These are phyloP conservation scores for Phylloscopus collybita DNA, from an alignment of 2,797 vertebrate genomes.

Conservation along the genomic window DNA sequence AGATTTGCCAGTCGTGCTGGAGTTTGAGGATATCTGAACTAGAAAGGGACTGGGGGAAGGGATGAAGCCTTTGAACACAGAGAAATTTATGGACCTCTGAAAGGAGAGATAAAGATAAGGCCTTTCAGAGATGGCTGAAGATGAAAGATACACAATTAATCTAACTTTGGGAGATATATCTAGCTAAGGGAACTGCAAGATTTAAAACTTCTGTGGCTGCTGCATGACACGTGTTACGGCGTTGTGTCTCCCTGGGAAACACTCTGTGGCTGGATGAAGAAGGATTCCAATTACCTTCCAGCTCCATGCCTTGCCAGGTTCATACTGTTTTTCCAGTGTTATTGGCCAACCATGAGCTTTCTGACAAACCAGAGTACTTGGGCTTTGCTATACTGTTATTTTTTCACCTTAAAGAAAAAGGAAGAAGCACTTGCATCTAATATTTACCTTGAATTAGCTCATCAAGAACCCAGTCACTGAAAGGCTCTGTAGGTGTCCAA, in stretches of 20 bases:
- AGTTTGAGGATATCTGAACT: constrained; percentile 29
- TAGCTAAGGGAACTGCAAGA: constrained; percentile 49
- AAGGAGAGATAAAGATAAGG: constrained; percentile 68
- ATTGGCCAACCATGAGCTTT: background rate
- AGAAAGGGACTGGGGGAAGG: constrained; percentile 22
- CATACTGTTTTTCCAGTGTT: background rate
- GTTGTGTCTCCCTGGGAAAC: constrained; percentile 21
- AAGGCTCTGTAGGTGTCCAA: background rate
- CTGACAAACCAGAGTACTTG: background rate
- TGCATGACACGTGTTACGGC: constrained; percentile 11
- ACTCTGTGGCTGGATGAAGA: constrained; percentile 11
- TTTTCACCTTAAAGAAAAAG: background rate
- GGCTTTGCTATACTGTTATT: background rate
- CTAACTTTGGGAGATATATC: constrained; percentile 59
- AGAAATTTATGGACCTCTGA: constrained; percentile 66
- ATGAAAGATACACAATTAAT: constrained; percentile 70
- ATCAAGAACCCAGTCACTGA: background rate
- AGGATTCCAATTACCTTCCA: constrained; percentile 1
- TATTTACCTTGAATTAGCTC: background rate
- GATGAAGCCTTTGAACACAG: constrained; percentile 42
- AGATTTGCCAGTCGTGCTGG: background rate
- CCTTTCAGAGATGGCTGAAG: constrained; percentile 57
- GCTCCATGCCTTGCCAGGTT: background rate
- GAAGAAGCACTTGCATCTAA: background rate
- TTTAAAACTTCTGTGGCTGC: constrained; percentile 64